These are phyloP conservation scores for Macaria notata DNA, from an alignment of 2,888 invertebrate genomes.

Conservation along the genomic window DNA sequence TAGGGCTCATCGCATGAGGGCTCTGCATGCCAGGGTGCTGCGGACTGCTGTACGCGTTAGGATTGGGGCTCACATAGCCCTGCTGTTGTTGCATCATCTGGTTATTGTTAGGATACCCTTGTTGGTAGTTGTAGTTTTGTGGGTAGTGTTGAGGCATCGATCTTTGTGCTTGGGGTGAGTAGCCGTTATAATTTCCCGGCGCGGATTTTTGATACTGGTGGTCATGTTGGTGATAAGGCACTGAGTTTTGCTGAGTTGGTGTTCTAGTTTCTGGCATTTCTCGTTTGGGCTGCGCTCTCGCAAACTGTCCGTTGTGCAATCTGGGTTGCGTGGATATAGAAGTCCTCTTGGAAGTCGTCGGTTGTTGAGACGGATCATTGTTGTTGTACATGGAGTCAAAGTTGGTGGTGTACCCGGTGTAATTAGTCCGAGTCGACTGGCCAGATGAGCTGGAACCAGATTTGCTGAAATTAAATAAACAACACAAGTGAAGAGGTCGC, in stretches of 20 bases:
- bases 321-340: slow-evolving; percentile 65
- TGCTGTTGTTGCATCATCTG: slow-evolving; percentile 65
- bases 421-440: slow-evolving; percentile 73
- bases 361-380: slow-evolving; percentile 62
- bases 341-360: slow-evolving; percentile 64
- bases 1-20: slow-evolving; percentile 63
- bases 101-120: slow-evolving; percentile 57
- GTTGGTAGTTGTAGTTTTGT: slow-evolving; percentile 68
- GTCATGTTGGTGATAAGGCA: slow-evolving; percentile 70
- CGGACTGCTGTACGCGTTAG: slow-evolving; percentile 67
- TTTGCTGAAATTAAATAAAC: slow-evolving; percentile 61
- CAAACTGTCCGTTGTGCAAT: slow-evolving; percentile 66
- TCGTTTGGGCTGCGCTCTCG: slow-evolving; percentile 60
- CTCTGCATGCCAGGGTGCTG: slow-evolving; percentile 71
- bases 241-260: slow-evolving; percentile 43
- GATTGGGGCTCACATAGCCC: slow-evolving; percentile 65
- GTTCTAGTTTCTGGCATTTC: slow-evolving; percentile 58
- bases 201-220: slow-evolving; percentile 74
- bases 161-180: slow-evolving; percentile 59
- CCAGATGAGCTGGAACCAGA: slow-evolving; percentile 77
- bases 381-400: slow-evolving; percentile 75
- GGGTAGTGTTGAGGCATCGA: slow-evolving; percentile 63
- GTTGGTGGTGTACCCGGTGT: slow-evolving; percentile 73
- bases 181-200: slow-evolving; percentile 61
- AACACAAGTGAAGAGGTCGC: no score